Conservation (phyloP, 2,888 invertebrate genomes). For the Elmis aenea region DNA sequence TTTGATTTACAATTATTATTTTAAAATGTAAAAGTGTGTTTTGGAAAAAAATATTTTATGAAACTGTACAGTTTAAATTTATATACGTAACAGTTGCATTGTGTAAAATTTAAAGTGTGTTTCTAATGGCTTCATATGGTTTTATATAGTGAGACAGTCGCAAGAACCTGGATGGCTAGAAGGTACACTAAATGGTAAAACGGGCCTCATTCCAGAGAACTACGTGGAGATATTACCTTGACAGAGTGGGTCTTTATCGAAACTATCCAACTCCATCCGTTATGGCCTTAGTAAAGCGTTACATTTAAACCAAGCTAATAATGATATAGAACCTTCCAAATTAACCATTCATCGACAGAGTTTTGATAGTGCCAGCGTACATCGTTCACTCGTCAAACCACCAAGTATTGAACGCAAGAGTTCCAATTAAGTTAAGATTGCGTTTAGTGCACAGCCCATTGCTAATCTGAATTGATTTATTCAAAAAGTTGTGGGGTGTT, state of each 20-base stretch:
- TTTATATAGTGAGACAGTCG: conserved; percentile 71
- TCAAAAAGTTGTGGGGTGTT: no score
- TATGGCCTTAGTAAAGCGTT: conserved; percentile 40
- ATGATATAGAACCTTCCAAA: conserved; percentile 27
- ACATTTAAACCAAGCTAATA: conserved; percentile 35
- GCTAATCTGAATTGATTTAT: no score
- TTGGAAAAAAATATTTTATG: no score
- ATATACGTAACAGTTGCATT: no score
- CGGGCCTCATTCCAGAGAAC: conserved; percentile 92
- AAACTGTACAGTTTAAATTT: no score
- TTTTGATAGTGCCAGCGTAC: conserved; percentile 34
- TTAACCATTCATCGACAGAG: conserved; percentile 38
- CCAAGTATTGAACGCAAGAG: conserved; percentile 37
- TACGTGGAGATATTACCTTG: conserved; percentile 86
- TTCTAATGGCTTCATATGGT: conserved; percentile 4
- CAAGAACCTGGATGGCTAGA: conserved; percentile 98
- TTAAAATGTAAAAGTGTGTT: not conserved
- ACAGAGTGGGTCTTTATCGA: conserved; percentile 42
- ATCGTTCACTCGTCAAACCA: conserved; percentile 27
- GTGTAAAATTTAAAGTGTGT: not conserved
- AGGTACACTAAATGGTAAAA: conserved; percentile 86
- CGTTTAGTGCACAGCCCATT: no score
- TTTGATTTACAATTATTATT: no score
- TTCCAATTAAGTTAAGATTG: conserved; percentile 33
- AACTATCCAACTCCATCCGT: conserved; percentile 39